Evolutionary conservation across 92 coral and sea anemone genomes (phyloP), one percentile per base, ranked within the genome.

Genomic region (Meandrina meandrites): DNA sequence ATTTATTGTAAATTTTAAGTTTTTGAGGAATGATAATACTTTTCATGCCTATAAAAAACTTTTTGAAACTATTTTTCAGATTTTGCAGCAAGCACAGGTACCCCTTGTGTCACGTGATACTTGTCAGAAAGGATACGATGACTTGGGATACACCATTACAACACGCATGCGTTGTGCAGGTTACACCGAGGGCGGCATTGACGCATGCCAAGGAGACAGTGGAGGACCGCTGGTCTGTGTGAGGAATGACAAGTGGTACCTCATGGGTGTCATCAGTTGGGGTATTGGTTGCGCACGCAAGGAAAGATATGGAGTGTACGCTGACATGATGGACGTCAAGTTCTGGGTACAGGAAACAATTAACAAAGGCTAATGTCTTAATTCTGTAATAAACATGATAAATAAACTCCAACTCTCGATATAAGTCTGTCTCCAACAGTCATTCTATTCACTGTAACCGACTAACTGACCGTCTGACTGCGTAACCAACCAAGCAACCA

Each of bases 121-220:
- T 60, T 94, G 98, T 76, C 89, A 83, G 75, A 66, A 87, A 30
- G 91, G 90, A 57, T 94, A 89, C 88, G 66, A 70, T 15, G 93
- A 95, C 81, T 87, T 93, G 57, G 92, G 97, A 62, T 96, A 95
- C 91, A 86, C 82, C 18, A 79, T 94, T 24, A 76, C 93, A 36
- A 34, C 91, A 73, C 94, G 96, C 94, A 94, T 94, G 98, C 98
- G 98, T 57, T 94, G 98, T 56, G 98, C 98, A 40, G 98, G 98
- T 31, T 91, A 89, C 75, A 90, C 91, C 16, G 84, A 64, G 53
- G 98, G 98, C 1, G 89, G 80, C 22, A 94, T 94, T 77, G 98
- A 94, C 94, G 96, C 98, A 82, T 94, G 98, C 77, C 98, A 94
- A 62, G 98, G 98, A 50, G 98, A 94, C 85, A 93, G 96, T 32